phyloP scores from a whole-genome alignment of 1,140 invertebrate genomes.

The Diachasmimorpha longicaudata region DNA sequence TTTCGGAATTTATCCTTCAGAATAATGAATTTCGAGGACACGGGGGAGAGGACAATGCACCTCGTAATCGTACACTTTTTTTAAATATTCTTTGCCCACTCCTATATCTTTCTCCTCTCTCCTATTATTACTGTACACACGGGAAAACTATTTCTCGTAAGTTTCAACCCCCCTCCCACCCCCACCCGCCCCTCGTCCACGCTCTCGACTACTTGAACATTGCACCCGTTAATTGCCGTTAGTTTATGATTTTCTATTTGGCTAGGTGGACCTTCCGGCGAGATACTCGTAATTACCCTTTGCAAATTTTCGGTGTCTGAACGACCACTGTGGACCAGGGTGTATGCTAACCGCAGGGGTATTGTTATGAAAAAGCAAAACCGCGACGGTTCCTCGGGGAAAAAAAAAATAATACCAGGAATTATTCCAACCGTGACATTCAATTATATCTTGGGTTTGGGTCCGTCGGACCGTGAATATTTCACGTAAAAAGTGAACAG shows the following conservation, averaged over 20 bases:
- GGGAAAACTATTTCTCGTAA: not conserved
- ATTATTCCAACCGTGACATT: too few species aligned
- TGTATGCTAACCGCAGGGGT: too few species aligned
- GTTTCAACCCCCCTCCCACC: too few species aligned
- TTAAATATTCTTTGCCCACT: not conserved
- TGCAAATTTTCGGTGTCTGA: not conserved
- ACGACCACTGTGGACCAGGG: not conserved
- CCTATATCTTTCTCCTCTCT: not conserved
- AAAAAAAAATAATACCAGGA: too few species aligned
- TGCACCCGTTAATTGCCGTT: not conserved
- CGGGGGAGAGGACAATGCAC: not conserved
- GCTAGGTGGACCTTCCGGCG: not conserved
- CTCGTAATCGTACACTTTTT: not conserved
- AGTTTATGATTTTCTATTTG: not conserved
- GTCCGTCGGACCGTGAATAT: too few species aligned
- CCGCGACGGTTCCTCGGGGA: too few species aligned
- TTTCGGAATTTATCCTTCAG: not conserved
- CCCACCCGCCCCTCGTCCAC: too few species aligned
- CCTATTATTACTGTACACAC: not conserved
- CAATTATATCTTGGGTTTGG: too few species aligned
- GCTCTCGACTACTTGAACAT: not conserved
- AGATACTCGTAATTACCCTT: not conserved
- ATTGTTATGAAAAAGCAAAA: too few species aligned
- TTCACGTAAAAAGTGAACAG: too few species aligned
- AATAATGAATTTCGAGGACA: not conserved